Conservation (phyloP, 92 coral and sea anemone genomes). For the Phymanthus crucifer region DNA sequence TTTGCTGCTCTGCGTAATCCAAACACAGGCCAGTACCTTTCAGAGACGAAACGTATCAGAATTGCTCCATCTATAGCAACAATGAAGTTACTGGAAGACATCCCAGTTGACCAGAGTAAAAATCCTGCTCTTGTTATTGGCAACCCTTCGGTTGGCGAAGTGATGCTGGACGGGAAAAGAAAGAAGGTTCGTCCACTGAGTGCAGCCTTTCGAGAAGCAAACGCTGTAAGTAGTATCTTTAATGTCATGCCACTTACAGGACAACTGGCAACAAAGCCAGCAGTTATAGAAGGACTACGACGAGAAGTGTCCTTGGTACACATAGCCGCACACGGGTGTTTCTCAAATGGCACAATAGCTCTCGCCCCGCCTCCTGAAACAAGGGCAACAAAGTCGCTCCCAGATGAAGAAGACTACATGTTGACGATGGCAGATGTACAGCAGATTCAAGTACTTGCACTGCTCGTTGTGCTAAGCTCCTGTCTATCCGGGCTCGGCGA, state of each 20-base stretch:
- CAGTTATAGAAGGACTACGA: neutral
- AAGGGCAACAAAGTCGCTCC: neutral
- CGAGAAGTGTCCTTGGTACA: conserved; percentile 23
- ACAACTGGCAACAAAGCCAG: conserved; percentile 9
- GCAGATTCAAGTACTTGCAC: conserved; percentile 4
- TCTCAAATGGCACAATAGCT: neutral
- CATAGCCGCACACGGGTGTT: conserved; percentile 15
- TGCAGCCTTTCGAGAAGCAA: neutral
- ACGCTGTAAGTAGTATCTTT: neutral
- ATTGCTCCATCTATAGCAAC: conserved; percentile 17
- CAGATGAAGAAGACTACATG: conserved; percentile 28
- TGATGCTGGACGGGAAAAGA: conserved; percentile 7
- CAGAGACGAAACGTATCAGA: conserved; percentile 22
- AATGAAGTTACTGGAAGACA: conserved; percentile 1
- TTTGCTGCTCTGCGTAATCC: conserved; percentile 29
- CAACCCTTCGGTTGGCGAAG: conserved; percentile 26
- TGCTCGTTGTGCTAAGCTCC: conserved; percentile 24
- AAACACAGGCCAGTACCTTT: conserved; percentile 13
- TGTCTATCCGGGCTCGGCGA: conserved; percentile 33
- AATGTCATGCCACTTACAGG: conserved; percentile 2
- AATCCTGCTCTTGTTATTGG: conserved; percentile 19
- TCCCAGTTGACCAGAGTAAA: conserved; percentile 12
- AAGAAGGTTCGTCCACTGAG: neutral
- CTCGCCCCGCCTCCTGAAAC: conserved; percentile 22
- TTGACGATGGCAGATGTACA: conserved; percentile 30